These are phyloP conservation scores for Morus bassanus DNA, from an alignment of 2,797 vertebrate genomes.

Conservation along the genomic window DNA sequence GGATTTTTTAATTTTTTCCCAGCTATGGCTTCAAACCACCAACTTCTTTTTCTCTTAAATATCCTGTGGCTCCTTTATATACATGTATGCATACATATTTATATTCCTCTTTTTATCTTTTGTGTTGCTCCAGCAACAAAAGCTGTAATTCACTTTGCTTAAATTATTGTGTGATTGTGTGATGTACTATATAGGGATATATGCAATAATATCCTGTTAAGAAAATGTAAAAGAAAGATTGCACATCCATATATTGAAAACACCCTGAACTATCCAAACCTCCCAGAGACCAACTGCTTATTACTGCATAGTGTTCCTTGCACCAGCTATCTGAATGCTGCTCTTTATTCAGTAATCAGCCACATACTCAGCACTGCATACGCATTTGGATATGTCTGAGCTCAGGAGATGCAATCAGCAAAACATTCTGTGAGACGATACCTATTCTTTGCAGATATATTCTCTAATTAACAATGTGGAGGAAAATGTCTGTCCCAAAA, in stretches of 20 bases:
- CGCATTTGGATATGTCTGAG: background rate
- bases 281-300: background rate
- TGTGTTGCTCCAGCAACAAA: background rate
- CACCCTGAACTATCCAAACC: background rate
- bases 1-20: constrained; percentile 26
- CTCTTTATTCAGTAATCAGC: constrained; percentile 21
- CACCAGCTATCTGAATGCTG: background rate
- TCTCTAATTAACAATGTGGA: background rate
- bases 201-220: constrained; percentile 8
- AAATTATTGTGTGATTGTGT: background rate
- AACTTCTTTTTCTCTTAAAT: background rate
- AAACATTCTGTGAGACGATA: background rate
- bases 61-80: background rate
- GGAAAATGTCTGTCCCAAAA: background rate
- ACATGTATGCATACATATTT: background rate
- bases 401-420: constrained; percentile 20
- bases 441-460: constrained; percentile 15
- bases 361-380: background rate
- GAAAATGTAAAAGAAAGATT: background rate
- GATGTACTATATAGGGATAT: background rate
- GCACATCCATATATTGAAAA: background rate
- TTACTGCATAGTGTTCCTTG: background rate
- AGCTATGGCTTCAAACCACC: background rate
- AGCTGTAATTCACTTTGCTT: background rate
- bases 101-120: constrained; percentile 21